These are phyloP conservation scores for Astropecten irregularis DNA, from an alignment of 53 echinoderm and acorn worm species.

Conservation along the genomic window DNA sequence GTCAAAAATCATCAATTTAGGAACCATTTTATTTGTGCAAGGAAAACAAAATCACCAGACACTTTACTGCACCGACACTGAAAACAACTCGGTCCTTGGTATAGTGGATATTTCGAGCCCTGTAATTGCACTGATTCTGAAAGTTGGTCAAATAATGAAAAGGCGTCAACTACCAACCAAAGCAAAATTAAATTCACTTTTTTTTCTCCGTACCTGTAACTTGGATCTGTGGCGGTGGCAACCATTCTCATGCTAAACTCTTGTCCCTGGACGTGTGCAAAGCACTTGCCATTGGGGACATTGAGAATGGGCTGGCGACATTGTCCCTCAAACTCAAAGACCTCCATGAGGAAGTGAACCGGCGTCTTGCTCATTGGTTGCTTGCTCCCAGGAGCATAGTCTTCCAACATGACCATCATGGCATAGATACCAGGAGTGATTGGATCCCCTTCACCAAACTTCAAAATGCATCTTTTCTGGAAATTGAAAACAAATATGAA, in stretches of 20 bases:
- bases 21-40: no score
- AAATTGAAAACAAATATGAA: not conserved
- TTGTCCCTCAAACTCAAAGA: not conserved
- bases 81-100: no score
- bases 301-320: slow-evolving; percentile 4
- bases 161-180: no score
- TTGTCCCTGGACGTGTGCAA: not conserved
- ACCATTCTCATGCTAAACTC: slow-evolving; percentile 16
- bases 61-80: no score
- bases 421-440: slow-evolving; percentile 31
- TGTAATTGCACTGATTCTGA: no score
- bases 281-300: slow-evolving; percentile 7
- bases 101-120: no score
- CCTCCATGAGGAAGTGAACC: slow-evolving; percentile 22
- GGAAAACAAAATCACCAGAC: no score
- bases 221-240: not conserved
- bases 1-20: no score
- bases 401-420: slow-evolving; percentile 34
- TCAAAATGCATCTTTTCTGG: not conserved
- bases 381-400: not conserved
- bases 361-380: slow-evolving; percentile 21
- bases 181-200: no score
- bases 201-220: slow-evolving; percentile 37
- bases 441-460: not conserved
- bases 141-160: no score